Conservation (phyloP, 2,888 invertebrate genomes). For the Chironomus riparius region DNA sequence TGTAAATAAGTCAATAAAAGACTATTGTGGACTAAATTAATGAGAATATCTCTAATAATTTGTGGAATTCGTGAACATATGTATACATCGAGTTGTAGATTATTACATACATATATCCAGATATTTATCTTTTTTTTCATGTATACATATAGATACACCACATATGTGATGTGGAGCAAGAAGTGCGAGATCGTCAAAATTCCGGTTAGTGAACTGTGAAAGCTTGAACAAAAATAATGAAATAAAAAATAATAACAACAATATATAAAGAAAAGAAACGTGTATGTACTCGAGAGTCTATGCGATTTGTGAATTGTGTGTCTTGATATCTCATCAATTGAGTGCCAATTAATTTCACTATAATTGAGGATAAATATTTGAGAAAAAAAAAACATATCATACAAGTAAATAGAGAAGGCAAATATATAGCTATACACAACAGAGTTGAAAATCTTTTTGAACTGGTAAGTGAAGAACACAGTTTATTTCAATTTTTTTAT, state of each 20-base stretch:
- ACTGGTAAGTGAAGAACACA: no score
- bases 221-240: background rate
- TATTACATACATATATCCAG: background rate
- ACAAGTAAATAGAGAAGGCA: background rate
- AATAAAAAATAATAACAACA: background rate
- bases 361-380: background rate
- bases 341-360: background rate
- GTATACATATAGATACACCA: background rate
- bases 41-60: background rate
- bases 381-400: background rate
- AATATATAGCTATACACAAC: background rate
- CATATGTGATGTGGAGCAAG: background rate
- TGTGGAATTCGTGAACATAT: background rate
- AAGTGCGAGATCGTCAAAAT: slow-evolving; percentile 1
- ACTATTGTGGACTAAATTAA: background rate
- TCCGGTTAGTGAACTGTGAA: slow-evolving; percentile 12
- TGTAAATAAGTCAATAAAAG: background rate
- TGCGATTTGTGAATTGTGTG: background rate
- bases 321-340: slow-evolving; percentile 8
- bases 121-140: background rate
- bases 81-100: no score
- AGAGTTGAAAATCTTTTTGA: background rate
- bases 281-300: background rate
- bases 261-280: background rate
- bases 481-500: no score